Base-by-base conservation (phyloP, 2,888 invertebrate species). In the Aleiodes testaceus region DNA sequence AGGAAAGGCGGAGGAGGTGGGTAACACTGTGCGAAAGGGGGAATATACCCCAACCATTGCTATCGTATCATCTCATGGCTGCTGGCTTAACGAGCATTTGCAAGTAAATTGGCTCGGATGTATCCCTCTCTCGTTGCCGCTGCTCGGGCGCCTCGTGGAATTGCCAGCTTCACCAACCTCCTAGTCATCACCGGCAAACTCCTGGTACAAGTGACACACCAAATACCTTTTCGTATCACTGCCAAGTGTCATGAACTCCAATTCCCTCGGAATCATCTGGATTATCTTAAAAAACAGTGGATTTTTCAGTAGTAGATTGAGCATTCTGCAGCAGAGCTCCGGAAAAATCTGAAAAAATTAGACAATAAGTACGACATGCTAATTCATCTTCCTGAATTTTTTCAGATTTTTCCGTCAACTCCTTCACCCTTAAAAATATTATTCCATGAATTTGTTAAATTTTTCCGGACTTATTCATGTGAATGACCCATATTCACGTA, bases 71-170 rank as follows among this genome's bases (percentile, higher is more conserved):
- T 69, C 69, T 63, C 63, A 36, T 63, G 63, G 52, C 63, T 69
- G 63, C 69, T 49, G 69, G 63, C 63, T 63, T 69, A 69, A 69
- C 69, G 69, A 69, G 69, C 69, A 69, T 69, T 69, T 69, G 69
- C 69, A 63, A 69, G 63, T 69, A 69, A 69, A 69, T 69, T 69
- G 69, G 63, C 69, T 50, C 69, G 59, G 36, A 16, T 22, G 55
- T 59, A 59, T 59, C 42, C 59, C 59, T 42, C 59, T 59, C 59
- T 59, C 18, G 59, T 30, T 36, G 55, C 53, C 55, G 55, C 36
- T 55, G 59, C 5, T 55, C 36, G 55, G 55, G 55, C 59, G 59
- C 36, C 59, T 59, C 42, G 16, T 42, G 16, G 36, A 59, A 59
- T 59, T 59, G 59, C 59, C 42, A 16, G 59, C 59, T 59, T 59